Evolutionary conservation across 2,888 invertebrate genomes (phyloP).

Genomic region (Elmis aenea): DNA sequence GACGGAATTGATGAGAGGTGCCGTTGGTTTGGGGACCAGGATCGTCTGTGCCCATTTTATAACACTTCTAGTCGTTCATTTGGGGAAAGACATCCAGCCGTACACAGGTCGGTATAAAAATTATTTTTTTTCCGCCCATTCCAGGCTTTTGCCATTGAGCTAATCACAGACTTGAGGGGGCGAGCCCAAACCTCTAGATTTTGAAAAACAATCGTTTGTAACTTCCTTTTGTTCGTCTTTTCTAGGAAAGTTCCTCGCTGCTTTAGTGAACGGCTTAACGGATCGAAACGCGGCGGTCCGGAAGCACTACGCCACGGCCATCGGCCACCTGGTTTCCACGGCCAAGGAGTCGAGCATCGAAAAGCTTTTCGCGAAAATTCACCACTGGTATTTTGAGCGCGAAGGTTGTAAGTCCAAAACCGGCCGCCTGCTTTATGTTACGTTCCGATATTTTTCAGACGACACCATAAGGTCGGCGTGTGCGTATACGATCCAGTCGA

Average conservation of each 20-base stretch:
- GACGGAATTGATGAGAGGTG: slow-evolving; percentile 73
- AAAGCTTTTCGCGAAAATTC: slow-evolving; percentile 58
- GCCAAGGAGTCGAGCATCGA: slow-evolving; percentile 73
- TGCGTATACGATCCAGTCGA: slow-evolving; percentile 70
- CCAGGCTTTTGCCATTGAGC: no score
- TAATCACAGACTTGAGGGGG: no score
- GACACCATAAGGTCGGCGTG: slow-evolving; percentile 70
- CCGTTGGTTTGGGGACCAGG: slow-evolving; percentile 79
- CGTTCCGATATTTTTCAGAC: slow-evolving; percentile 56
- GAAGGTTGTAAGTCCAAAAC: slow-evolving; percentile 54
- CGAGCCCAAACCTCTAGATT: no score
- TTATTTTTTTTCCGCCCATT: no score
- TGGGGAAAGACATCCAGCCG: slow-evolving; percentile 53
- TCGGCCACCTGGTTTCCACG: slow-evolving; percentile 77
- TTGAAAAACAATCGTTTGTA: no score
- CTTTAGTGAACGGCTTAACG: slow-evolving; percentile 69
- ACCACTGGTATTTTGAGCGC: slow-evolving; percentile 62
- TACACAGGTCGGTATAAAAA: no score
- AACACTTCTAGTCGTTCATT: slow-evolving; percentile 56
- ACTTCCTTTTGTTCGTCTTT: no score
- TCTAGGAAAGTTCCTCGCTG: slow-evolving; percentile 56
- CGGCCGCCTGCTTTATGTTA: no score
- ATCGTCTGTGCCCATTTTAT: slow-evolving; percentile 77
- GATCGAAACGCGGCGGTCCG: slow-evolving; percentile 81
- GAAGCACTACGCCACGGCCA: slow-evolving; percentile 76